Evolutionary conservation across 2,113 vertebrate genomes (phyloP).

Genomic region (Callithrix jacchus): DNA sequence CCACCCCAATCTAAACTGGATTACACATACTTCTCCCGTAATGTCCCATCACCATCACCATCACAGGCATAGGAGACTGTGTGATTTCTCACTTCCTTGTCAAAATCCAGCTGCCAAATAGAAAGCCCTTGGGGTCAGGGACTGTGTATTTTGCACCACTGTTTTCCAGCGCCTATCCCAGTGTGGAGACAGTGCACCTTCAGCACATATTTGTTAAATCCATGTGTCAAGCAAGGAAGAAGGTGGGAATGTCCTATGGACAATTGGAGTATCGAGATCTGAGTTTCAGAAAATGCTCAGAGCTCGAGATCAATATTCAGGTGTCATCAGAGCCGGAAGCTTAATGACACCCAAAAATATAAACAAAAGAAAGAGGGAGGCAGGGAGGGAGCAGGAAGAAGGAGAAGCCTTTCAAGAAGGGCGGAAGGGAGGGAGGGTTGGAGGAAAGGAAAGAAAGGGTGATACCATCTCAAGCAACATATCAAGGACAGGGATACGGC

Average conservation of each 20-base stretch:
- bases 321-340: neutral
- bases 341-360: neutral
- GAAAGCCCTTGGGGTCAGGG: neutral
- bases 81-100: neutral
- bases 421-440: rapidly evolving
- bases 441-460: neutral
- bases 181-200: neutral
- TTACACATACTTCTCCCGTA: rapidly evolving
- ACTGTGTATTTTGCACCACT: neutral
- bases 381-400: too few species aligned
- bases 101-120: neutral
- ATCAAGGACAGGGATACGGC: neutral
- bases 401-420: neutral
- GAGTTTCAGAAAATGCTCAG: neutral
- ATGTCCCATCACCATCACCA: neutral
- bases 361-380: neutral
- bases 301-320: neutral
- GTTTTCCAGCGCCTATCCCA: neutral
- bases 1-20: too few species aligned
- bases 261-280: neutral
- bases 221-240: neutral
- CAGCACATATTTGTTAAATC: neutral
- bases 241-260: rapidly evolving
- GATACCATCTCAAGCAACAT: neutral
- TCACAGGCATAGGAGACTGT: rapidly evolving